Base-by-base conservation (phyloP, 2,888 invertebrate genomes). In the Aradus depressus region DNA sequence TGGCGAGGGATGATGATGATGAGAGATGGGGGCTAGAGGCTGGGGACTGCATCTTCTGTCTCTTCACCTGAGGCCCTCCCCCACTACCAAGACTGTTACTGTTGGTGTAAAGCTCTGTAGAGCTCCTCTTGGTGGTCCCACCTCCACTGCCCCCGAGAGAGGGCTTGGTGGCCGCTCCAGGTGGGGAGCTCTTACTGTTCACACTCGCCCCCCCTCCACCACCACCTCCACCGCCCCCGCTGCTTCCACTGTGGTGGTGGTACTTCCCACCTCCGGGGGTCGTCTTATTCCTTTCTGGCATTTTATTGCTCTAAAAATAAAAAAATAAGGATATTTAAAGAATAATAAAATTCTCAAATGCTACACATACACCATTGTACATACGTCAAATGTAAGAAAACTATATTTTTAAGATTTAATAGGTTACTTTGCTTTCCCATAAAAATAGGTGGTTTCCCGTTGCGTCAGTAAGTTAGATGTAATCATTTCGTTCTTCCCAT, bases 11-110 rank as follows among this genome's bases (percentile, higher is more conserved):
- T n/a, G n/a, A n/a, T n/a, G n/a, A n/a, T n/a, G n/a, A n/a, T 8
- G 47, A 35, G n/a, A 47, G 25, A 26, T 47, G 37, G 6, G 34
- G 35, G 22, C 38, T 47, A 16, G 47, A 25, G 5, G 25, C 47
- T 18, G 42, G 42, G 4, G 47, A 47, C 26, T 38, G 43, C 28
- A 51, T 22, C 37, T 55, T 55, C 3, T 38, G 55, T 25, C 54
- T 43, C 43, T 54, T 54, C 19, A 50, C 38, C 1, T 49, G 38
- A 16, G 35, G 34, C 6, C 52, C 37, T 1, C 48, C 34, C 6
- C 41, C n/a, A 31, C 32, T 21, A 6, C 34, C 18, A 4, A 44
- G 51, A 6, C 26, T 34, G 19, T 34, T 31, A 12, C 44, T 34
- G 18, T 26, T 31, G 3, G 32, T 25, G 14, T 41, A 44, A 8